Base-by-base conservation (phyloP, 2,888 invertebrate species). In the Azorinus chamasolen region DNA sequence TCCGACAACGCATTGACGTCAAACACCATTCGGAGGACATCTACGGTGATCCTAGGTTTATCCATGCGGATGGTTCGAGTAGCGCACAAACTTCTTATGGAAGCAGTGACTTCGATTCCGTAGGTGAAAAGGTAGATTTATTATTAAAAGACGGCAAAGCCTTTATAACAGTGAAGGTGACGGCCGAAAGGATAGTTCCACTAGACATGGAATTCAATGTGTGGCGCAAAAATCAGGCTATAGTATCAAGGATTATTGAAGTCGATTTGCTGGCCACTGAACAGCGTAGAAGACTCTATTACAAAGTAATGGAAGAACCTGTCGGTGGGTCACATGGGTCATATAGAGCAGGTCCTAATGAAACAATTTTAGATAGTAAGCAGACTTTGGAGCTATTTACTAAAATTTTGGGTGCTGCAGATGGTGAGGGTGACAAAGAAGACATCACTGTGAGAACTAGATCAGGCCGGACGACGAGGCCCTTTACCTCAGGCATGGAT, bases 141-240 rank as follows among this genome's bases (percentile, higher is more conserved):
- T 70, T 85, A 57, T 58, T 90, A 45, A 87, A 86, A 61, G 83
- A 87, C 14, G 90, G 90, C 8, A 89, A 89, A 65, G 90, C 90
- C 1, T 85, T 79, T 61, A 88, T 90, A 18, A 87, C 87, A n/a
- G 85, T 92, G 51, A 91, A 87, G 73, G 92, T 92, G 25, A 90
- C 91, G 14, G 92, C 92, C 18, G 92, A 92, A 72, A 80, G 91
- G 20, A 86, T 91, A 45, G 88, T 91, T 3, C 92, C 92, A 4
- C 88, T 92, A 20, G 88, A 91, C 64, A 86, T 89, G 8, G 90
- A 90, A 54, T 89, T 90, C 62, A 91, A 93, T 75, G 89, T 93
- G 57, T 93, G 91, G 90, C 85, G 91, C 55, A 93, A 92, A 79
- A 91, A 89, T 22, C 89, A 91, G 32, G 92, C 92, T 25, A 91